Evolutionary conservation across 2,888 invertebrate genomes (phyloP).

Genomic region (Hetaerina titia): DNA sequence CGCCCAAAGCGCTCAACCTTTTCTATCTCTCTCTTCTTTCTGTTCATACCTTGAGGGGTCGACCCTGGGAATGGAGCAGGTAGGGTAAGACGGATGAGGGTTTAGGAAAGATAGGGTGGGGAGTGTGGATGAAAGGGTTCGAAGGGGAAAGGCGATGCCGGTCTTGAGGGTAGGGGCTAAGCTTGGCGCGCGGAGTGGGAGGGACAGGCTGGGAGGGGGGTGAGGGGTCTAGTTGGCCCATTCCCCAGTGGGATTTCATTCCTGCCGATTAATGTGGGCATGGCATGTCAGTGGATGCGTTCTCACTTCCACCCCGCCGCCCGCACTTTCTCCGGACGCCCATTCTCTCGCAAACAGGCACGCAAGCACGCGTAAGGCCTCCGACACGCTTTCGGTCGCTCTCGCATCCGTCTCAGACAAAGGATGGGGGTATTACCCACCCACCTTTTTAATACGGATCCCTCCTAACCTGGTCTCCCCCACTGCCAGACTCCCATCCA

Average conservation of each 20-base stretch:
- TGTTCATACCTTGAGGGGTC: not conserved
- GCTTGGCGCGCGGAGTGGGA: not conserved
- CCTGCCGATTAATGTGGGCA: not conserved
- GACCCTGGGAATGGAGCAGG: not conserved
- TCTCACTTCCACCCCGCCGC: not conserved
- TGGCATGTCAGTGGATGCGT: not conserved
- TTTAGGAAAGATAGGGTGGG: not conserved
- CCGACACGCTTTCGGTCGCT: too few species aligned
- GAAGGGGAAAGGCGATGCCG: not conserved
- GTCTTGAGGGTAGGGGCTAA: not conserved
- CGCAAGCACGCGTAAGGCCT: too few species aligned
- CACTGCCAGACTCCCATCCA: too few species aligned
- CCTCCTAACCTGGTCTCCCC: too few species aligned
- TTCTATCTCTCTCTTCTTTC: not conserved
- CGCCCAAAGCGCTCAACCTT: too few species aligned
- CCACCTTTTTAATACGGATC: too few species aligned
- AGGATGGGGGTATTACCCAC: too few species aligned
- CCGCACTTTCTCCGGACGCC: not conserved
- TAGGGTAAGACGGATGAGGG: not conserved
- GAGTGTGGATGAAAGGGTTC: not conserved
- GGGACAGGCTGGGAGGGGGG: not conserved
- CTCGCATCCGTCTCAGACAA: too few species aligned
- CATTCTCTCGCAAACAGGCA: too few species aligned
- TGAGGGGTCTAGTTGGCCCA: not conserved
- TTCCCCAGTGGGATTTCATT: not conserved